Base-by-base conservation (phyloP, 2,888 invertebrate species). In the Euzophera pinguis region DNA sequence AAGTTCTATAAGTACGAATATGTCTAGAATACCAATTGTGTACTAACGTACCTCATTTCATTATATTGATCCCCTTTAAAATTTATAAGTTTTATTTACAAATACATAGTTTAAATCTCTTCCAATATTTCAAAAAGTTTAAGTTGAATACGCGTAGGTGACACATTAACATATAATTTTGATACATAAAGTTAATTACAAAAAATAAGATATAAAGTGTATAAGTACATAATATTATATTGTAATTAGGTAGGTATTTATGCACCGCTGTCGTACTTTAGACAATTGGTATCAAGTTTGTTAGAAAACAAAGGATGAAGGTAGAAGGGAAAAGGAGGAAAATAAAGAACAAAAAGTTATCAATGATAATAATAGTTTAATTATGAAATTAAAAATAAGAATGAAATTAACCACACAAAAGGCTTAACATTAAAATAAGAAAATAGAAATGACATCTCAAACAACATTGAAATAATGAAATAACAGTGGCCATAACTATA, bases 61-160 rank as follows among this genome's bases (percentile, higher is more conserved):
- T 84, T 82, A 86, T 86, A 84, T 90, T 90, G 90, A 80, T 90
- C 90, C 89, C 90, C 83, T 78, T 88, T 89, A 84, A 84, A 80
- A 77, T 84, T 83, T 84, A 81, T 81, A 80, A 75, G 78, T 81
- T 87, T 81, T 89, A 89, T 90, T 81, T 90, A 90, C 88, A 89
- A 82, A 81, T 88, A 86, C 65, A 67, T 64, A 45, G 45, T 72
- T 81, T 80, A 75, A 74, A 80, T 75, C 74, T 77, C 74, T 76
- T 73, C 70, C 69, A 77, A 75, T 65, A 69, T 73, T 65, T 57
- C 60, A 72, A 72, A 73, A 68, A 14, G 27, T 27, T 37, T 59
- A 66, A 56, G 64, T 58, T 10, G 60, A 57, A 59, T 50, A 59
- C 59, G 53, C 50, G 17, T 35, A 50, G n/a, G 35, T 37, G 29